Conservation (phyloP, 2,113 vertebrate species). For the Actenoides hombroni region DNA sequence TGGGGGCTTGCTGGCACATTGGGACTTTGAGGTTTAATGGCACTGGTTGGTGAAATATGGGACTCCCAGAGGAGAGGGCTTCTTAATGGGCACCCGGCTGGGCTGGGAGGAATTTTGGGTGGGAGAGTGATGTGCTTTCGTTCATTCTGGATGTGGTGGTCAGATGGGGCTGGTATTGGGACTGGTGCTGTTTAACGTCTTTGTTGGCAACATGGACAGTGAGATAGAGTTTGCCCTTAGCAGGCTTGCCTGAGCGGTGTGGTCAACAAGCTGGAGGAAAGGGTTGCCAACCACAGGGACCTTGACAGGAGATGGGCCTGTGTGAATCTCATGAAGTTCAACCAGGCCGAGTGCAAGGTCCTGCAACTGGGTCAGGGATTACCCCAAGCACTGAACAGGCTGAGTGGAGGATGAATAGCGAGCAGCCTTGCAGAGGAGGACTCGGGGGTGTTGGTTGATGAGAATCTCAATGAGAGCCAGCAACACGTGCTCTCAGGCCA, state of each 20-base stretch:
- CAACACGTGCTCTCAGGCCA: neutral
- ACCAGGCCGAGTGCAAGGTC: neutral
- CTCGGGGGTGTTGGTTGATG: neutral
- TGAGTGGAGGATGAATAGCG: neutral
- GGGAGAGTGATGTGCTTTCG: neutral
- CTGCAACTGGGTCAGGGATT: neutral
- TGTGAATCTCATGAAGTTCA: neutral
- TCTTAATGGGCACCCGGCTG: neutral
- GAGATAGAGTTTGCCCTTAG: too few relatives aligned
- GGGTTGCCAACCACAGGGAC: neutral
- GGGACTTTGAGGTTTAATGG: neutral
- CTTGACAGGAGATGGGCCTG: neutral
- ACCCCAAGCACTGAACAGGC: neutral
- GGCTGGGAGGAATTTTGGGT: neutral
- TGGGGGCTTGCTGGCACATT: neutral
- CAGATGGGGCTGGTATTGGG: neutral
- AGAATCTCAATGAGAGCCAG: neutral
- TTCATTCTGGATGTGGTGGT: neutral
- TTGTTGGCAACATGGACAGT: neutral
- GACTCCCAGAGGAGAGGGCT: neutral
- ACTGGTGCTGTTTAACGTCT: neutral
- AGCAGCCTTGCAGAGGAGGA: neutral
- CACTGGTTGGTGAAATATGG: accelerated
- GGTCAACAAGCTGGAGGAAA: neutral
- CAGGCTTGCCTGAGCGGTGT: neutral